Base-by-base conservation (phyloP, 1,140 invertebrate species). In the Harpegnathos saltator region DNA sequence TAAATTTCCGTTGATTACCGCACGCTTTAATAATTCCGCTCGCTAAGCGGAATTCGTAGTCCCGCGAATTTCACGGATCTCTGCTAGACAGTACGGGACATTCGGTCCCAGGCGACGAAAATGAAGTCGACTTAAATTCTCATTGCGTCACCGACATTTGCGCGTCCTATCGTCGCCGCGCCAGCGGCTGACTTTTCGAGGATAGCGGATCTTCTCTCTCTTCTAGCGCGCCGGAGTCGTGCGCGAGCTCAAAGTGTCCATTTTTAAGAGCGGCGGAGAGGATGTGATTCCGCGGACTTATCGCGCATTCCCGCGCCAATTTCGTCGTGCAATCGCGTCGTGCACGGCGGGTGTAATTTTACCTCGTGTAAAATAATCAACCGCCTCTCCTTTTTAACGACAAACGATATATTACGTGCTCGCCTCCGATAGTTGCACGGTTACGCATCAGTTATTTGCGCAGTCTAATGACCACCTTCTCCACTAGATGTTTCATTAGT, bases 1-100 rank as follows among this genome's bases (percentile, higher is more conserved):
- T 78, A 80, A 80, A 80, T 69, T 80, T 80, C n/a, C 75, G 38
- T 65, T 80, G 63, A 78, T 78, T 78, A 78, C 75, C 75, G 65
- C 65, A 65, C 75, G 75, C 75, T 80, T 65, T 80, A 71, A 80
- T 80, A 80, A 80, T 80, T 71, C 38, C 14, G 75, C 75, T 58
- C 54, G 75, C 75, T 78, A 78, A 80, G 75, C 75, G 75, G 63
- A 58, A 78, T 78, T 69, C 75, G 75, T 78, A 69, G 75, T 65
- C 69, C 63, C 65, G 38, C 75, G 52, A 69, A 80, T 80, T 80
- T 71, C 75, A 38, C 65, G 65, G 59, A 71, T 71, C 71, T 80
- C 52, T 58, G 71, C 52, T 48, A 80, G 75, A 80, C 75, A 80
- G 75, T 69, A 58, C 75, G 75, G 38, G 38, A 69, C 75, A 71